Evolutionary conservation across 1,140 invertebrate genomes (phyloP).

Genomic region (Pseudomyrmex flavicornis): DNA sequence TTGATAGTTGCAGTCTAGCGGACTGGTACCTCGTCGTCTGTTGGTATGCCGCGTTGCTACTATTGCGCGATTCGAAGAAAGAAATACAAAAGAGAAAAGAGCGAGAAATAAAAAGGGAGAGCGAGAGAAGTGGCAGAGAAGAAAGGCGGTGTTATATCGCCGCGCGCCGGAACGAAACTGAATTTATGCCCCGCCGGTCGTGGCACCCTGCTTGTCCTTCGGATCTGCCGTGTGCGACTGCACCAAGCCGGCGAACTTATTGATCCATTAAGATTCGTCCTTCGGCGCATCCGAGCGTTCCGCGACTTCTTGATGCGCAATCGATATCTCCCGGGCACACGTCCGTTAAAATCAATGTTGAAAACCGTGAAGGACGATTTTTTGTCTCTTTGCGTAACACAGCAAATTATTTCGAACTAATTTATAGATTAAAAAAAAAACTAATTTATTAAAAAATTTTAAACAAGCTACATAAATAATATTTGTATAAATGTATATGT

Average conservation of each 20-base stretch:
- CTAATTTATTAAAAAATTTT: not conserved
- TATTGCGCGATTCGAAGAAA: conserved; percentile 46
- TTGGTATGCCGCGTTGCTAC: conserved; percentile 42
- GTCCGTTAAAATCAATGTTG: conserved; percentile 5
- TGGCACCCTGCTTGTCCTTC: conserved; percentile 62
- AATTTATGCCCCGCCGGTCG: conserved; percentile 66
- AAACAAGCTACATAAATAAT: not conserved
- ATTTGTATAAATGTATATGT: not conserved
- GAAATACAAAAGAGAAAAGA: not conserved
- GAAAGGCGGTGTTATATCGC: conserved; percentile 48
- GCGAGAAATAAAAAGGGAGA: conserved; percentile 3
- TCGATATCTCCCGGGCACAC: conserved; percentile 20
- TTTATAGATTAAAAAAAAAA: not conserved
- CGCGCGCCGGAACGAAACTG: conserved; percentile 60
- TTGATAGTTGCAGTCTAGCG: conserved; percentile 76
- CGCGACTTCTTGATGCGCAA: conserved; percentile 12
- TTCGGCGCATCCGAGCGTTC: conserved; percentile 24
- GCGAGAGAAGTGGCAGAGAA: conserved; percentile 37
- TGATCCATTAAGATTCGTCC: conserved; percentile 58
- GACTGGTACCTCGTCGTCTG: conserved; percentile 38
- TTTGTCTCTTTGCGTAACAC: not conserved
- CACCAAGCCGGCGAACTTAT: conserved; percentile 20
- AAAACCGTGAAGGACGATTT: conserved; percentile 9
- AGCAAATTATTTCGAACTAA: not conserved
- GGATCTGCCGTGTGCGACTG: conserved; percentile 9